Evolutionary conservation across 1,140 invertebrate species (phyloP).

Genomic region (Drosophila lowei): DNA sequence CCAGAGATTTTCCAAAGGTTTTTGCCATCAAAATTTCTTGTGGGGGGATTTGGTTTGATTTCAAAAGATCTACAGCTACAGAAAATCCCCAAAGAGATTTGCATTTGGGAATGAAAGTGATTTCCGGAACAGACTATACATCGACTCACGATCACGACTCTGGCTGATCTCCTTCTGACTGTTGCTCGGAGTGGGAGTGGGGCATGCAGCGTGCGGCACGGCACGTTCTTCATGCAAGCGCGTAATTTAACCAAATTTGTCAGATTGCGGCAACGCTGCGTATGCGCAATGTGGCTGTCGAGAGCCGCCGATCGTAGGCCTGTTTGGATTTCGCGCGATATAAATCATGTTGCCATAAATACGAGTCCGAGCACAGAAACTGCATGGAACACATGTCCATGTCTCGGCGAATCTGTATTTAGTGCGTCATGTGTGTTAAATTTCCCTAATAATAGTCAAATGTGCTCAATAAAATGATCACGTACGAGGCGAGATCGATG

Average conservation of each 20-base stretch:
- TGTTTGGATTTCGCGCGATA: constrained; percentile 50
- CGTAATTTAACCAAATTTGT: constrained; percentile 73
- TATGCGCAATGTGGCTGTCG: constrained; percentile 62
- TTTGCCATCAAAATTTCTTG: too few relatives aligned
- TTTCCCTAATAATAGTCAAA: constrained; percentile 83
- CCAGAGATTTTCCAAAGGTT: too few relatives aligned
- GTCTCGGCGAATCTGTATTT: constrained; percentile 44
- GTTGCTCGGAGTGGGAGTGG: neutral
- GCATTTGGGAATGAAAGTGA: too few relatives aligned
- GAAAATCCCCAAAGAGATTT: too few relatives aligned
- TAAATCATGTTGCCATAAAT: constrained; percentile 77
- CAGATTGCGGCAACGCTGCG: constrained; percentile 51
- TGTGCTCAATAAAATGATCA: constrained; percentile 80
- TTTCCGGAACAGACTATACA: neutral
- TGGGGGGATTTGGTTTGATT: too few relatives aligned
- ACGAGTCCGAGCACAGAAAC: constrained; percentile 8
- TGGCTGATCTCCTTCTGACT: neutral
- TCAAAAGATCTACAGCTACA: too few relatives aligned
- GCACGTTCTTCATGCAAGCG: constrained; percentile 48
- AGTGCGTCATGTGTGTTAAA: constrained; percentile 62
- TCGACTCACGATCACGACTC: constrained; percentile 20
- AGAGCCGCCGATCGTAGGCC: constrained; percentile 1
- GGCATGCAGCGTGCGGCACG: constrained; percentile 25
- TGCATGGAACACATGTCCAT: constrained; percentile 44
- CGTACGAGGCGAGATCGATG: constrained; percentile 67